phyloP scores from a whole-genome alignment of 2,113 vertebrate genomes.

The Melanostigma gelatinosum region DNA sequence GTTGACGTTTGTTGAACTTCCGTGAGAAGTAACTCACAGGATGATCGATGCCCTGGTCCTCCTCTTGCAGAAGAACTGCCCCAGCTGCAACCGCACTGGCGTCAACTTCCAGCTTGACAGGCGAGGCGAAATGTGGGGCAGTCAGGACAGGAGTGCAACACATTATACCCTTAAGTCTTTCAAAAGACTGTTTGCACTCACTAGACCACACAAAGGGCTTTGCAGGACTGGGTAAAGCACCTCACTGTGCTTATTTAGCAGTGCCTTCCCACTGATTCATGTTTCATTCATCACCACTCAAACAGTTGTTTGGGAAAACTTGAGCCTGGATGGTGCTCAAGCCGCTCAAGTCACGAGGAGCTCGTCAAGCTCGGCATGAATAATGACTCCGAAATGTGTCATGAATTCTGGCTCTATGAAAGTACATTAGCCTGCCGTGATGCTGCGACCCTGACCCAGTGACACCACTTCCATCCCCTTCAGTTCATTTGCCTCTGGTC shows the following conservation, averaged over 20 bases:
- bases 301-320: background rate
- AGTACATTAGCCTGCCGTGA: background rate
- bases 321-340: constrained; percentile 5
- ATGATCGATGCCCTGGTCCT: no score
- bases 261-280: background rate
- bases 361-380: constrained; percentile 3
- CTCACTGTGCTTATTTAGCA: background rate
- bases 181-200: no score
- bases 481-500: background rate
- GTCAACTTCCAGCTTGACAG: no score
- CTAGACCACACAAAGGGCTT: no score
- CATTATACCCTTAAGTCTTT: no score
- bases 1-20: no score
- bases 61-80: no score
- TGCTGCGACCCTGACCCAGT: constrained; percentile 1
- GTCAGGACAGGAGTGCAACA: no score
- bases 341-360: background rate
- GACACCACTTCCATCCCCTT: background rate
- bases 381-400: constrained; percentile 14
- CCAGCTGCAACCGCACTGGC: no score
- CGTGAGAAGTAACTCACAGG: no score
- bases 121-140: no score
- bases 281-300: background rate
- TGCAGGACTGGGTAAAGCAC: no score
- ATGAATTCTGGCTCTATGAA: background rate